A percentile compares a stretch with the other conserved stretches of the same genome.
Evolutionary conservation across 1,140 invertebrate species (phyloP).

Genomic region (Stegodyphus mimosarum): DNA sequence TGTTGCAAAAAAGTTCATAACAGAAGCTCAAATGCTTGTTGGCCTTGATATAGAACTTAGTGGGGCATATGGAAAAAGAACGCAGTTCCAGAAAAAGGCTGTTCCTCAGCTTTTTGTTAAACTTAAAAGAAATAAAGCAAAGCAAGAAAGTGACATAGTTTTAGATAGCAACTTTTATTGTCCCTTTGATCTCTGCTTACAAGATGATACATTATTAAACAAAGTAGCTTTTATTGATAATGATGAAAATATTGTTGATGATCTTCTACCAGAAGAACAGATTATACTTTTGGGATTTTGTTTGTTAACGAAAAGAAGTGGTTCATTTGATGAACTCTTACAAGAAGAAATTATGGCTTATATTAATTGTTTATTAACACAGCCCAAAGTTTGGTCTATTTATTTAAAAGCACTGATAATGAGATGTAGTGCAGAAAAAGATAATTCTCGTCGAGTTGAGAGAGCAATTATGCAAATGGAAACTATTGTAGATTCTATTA

Average conservation of each 20-base stretch:
- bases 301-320: conserved; percentile 76
- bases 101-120: conserved; percentile 83
- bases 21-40: conserved; percentile 73
- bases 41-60: conserved; percentile 77
- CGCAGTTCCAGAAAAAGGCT: conserved; percentile 84
- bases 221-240: conserved; percentile 78
- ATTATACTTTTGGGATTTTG: conserved; percentile 79
- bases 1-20: conserved; percentile 76
- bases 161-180: conserved; percentile 55
- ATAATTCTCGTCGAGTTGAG: conserved; percentile 83
- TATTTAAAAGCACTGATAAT: conserved; percentile 77
- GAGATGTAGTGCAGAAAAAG: conserved; percentile 81
- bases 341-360: conserved; percentile 85
- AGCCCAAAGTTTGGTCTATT: conserved; percentile 71
- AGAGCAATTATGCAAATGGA: conserved; percentile 86
- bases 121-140: conserved; percentile 70
- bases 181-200: conserved; percentile 74
- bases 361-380: conserved; percentile 67
- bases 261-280: conserved; percentile 81
- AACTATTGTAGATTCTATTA: conserved; percentile 77
- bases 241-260: conserved; percentile 70
- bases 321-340: conserved; percentile 80
- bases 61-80: conserved; percentile 86
- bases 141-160: conserved; percentile 55
- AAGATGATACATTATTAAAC: conserved; percentile 87